These are phyloP conservation scores for Halcyon chelicuti DNA, from an alignment of 2,797 vertebrate species.

Conservation along the genomic window DNA sequence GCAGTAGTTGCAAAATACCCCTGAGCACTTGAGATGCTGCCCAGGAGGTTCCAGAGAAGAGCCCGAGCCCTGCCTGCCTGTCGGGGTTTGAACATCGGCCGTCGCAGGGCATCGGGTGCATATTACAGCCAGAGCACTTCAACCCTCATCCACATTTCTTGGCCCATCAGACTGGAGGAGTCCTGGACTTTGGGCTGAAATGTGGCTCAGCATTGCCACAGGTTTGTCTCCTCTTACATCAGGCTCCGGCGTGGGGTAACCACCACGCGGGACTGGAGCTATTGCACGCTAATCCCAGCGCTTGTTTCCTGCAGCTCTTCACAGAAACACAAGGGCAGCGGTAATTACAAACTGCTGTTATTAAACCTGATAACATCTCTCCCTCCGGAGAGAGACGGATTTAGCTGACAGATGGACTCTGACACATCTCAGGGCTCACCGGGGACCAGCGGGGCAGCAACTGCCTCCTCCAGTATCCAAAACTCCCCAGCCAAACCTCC, in stretches of 20 bases:
- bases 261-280: background rate
- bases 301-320: background rate
- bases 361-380: background rate
- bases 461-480: background rate
- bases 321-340: background rate
- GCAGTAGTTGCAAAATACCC: background rate
- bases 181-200: background rate
- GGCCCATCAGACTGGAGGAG: background rate
- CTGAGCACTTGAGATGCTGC: background rate
- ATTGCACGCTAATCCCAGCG: background rate
- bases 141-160: background rate
- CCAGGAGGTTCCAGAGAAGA: background rate
- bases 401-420: background rate
- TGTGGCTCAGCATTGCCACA: background rate
- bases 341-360: background rate
- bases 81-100: rapidly evolving
- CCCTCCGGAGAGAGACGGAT: background rate
- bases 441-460: background rate
- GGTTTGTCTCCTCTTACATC: background rate
- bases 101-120: rapidly evolving
- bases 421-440: background rate
- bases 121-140: background rate
- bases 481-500: background rate
- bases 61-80: background rate
- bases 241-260: background rate